These are phyloP conservation scores for Tanytarsus gracilentus DNA, from an alignment of 2,888 invertebrate species.

Conservation along the genomic window DNA sequence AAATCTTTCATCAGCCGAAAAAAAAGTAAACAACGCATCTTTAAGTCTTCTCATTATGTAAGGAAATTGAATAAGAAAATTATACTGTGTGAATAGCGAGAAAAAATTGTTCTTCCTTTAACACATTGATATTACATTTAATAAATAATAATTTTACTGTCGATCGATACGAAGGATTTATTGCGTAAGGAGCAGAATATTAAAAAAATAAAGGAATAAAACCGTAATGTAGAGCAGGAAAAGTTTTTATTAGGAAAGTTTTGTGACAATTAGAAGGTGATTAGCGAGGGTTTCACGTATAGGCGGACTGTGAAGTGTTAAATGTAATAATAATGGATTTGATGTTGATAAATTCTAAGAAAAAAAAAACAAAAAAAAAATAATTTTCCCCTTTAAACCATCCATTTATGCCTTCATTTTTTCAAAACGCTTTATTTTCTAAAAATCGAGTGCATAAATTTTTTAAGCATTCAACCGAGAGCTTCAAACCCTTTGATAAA, in stretches of 20 bases:
- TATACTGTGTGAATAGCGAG: background rate
- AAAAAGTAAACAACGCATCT: background rate
- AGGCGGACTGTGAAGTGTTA: constrained; percentile 20
- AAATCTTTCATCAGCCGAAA: background rate
- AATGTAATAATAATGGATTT: constrained; percentile 9
- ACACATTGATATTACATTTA: too few species aligned
- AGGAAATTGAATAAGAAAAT: too few species aligned
- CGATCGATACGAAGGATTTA: constrained; percentile 3
- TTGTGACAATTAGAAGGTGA: background rate
- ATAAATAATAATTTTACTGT: constrained; percentile 9
- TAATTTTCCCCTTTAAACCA: too few species aligned
- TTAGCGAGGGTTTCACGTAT: background rate
- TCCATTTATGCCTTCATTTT: too few species aligned
- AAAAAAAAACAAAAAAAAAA: too few species aligned
- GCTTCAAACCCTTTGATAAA: too few species aligned
- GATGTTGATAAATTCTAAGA: constrained; percentile 19
- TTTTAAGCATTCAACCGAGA: too few species aligned
- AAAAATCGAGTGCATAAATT: too few species aligned
- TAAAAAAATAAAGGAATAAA: background rate
- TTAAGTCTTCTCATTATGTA: background rate
- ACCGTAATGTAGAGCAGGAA: constrained; percentile 4
- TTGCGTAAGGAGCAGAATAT: background rate
- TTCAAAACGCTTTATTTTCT: too few species aligned
- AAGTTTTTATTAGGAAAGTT: too few species aligned
- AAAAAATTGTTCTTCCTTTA: background rate